phyloP scores from a whole-genome alignment of 1,140 invertebrate species.

The Drosophila tani region DNA sequence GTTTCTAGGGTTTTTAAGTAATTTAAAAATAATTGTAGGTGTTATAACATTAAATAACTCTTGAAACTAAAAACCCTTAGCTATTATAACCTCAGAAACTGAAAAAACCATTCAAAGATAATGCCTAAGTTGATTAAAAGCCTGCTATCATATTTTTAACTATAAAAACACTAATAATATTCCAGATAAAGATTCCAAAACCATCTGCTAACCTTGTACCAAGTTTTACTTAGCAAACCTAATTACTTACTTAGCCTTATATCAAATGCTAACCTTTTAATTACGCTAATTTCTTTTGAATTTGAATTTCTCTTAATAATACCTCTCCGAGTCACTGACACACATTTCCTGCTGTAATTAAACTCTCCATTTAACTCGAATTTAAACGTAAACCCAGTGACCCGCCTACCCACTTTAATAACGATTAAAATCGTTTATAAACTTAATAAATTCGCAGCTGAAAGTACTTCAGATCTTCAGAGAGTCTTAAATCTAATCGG shows the following conservation, averaged over 20 bases:
- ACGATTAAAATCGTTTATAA: not conserved
- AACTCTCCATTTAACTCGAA: not conserved
- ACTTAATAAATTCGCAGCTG: not conserved
- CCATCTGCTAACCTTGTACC: not conserved
- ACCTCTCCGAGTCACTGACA: not conserved
- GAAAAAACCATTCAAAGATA: not conserved
- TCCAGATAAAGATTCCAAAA: not conserved
- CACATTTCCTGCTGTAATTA: not conserved
- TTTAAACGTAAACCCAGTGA: slow-evolving; percentile 5
- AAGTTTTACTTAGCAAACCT: too few species aligned
- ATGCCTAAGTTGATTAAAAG: not conserved
- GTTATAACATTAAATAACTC: not conserved
- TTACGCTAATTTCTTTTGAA: not conserved
- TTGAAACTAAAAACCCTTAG: not conserved
- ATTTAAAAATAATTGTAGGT: too few species aligned
- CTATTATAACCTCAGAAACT: not conserved
- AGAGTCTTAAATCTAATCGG: slow-evolving; percentile 13
- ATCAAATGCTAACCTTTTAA: slow-evolving; percentile 1
- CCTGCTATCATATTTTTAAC: not conserved
- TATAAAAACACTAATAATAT: not conserved
- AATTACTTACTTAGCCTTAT: too few species aligned
- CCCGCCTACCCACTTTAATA: not conserved
- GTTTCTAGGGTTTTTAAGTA: too few species aligned
- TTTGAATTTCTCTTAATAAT: not conserved
- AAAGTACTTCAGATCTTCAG: not conserved